Base-by-base conservation (phyloP, 2,888 invertebrate genomes). In the Epicampocera succincta region DNA sequence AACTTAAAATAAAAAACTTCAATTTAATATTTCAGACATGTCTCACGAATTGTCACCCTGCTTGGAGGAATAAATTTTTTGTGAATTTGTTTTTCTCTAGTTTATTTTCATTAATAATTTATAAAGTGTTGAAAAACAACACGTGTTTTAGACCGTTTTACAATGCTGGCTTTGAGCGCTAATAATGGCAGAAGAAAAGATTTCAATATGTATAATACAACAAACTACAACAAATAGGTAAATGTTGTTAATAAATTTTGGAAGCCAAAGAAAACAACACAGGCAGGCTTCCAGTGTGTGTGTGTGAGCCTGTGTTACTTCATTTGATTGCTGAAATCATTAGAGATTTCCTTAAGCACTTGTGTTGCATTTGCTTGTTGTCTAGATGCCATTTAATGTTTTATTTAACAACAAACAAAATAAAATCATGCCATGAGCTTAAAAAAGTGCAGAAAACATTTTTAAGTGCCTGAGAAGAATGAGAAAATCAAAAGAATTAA, bases 131-230 rank as follows among this genome's bases (percentile, higher is more conserved):
- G 6, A 11, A 29, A 11, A 21, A 42, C 2, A 72, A 78, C 77
- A 78, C 71, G 56, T 78, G 77, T 78, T 78, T 50, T 60, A 65
- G 33, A 56, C 13, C 44, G 29, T 17, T 68, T 54, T 17, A 44
- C 11, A 61, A 46, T 38, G 44, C 38, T 25, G 46, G 44, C 42
- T 48, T 9, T 44, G 3, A 54, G 33, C 52, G 40, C 33, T 61
- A 61, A 72, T 52, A 44, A 15, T 15, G 21, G 58, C 21, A 61
- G 52, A 19, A 25, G n/a, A 2, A 50, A n/a, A 29, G 9, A 74
- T 65, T 74, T 40, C 11, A 46, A 63, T 72, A 60, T 50, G n/a
- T n/a, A 61, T 52, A 4, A 19, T 33, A 44, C 33, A 33, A 33
- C 33, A 5, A 33, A 33, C 33, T 3, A 15, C 13, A 50, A 61